Base-by-base conservation (phyloP, 1,140 invertebrate species). In the Platyscapa corneri region DNA sequence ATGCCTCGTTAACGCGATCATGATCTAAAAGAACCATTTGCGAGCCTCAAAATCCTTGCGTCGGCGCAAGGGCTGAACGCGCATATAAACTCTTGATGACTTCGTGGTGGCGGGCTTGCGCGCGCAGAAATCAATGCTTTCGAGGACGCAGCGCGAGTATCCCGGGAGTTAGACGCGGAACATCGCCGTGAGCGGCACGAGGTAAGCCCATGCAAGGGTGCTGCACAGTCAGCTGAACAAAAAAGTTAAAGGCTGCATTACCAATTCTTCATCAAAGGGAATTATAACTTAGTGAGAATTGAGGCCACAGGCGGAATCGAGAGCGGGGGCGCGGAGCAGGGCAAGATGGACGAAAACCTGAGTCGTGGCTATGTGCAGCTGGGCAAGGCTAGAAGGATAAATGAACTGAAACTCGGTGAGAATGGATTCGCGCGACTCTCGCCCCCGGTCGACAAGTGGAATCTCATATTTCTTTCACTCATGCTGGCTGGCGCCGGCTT, bases 401-500 rank as follows among this genome's bases (percentile, higher is more conserved):
- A 94, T 85, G 94, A 94, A 81, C 92, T 94, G 76, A 93, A 94
- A 86, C 92, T 94, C 74, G 93, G 92, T 49, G 95, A 86, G 64
- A 83, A 94, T 86, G 94, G 94, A 72, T 94, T 94, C 86, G 93
- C 93, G 39, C 94, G 95, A 88, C 89, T 95, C 82, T 94, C 95
- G 20, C 96, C 96, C 39, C 97, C 96, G 18, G 95, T 96, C 83
- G 96, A 97, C 92, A 95, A 95, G 88, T 96, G 95, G 91, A 96
- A 96, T 91, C 94, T 95, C 34, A 96, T 98, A 77, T 98, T 97
- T 90, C 90, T 97, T 77, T 95, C 97, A 0, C 94, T 98, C 65
- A 94, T 98, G 12, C 93, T 98, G 42, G 97, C 97, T 60, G 97
- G 97, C n/a, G 96, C 97, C 87, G 97, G 97, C 32, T 98, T 98